Evolutionary conservation across 1,140 invertebrate genomes (phyloP).

Genomic region (Drosophila dunni): DNA sequence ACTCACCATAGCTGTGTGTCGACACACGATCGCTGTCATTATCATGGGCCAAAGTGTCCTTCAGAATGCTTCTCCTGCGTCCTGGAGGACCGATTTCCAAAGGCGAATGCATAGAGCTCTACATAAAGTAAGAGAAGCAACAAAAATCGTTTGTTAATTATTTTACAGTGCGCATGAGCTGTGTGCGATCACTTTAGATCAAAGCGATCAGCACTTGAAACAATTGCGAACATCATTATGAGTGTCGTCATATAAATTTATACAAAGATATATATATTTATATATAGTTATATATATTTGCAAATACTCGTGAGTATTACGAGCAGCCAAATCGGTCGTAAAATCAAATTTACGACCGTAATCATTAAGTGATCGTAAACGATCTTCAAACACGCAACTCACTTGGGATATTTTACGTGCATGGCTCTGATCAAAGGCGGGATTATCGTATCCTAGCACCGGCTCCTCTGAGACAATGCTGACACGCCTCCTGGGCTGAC

Average conservation of each 20-base stretch:
- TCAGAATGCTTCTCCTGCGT: slow-evolving; percentile 88
- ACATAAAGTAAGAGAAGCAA: slow-evolving; percentile 14
- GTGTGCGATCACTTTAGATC: slow-evolving; percentile 9
- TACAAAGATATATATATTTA: neutral
- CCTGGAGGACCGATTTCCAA: slow-evolving; percentile 85
- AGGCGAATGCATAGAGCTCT: slow-evolving; percentile 76
- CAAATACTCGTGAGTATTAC: neutral
- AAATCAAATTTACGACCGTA: slow-evolving; percentile 54
- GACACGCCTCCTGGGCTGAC: slow-evolving; percentile 79
- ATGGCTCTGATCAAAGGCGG: slow-evolving; percentile 74
- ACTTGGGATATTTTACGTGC: slow-evolving; percentile 83
- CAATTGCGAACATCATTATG: slow-evolving; percentile 32
- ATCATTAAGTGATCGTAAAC: slow-evolving; percentile 25
- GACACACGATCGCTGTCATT: slow-evolving; percentile 76
- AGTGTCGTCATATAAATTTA: slow-evolving; percentile 22
- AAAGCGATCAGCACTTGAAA: neutral
- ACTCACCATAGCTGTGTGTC: slow-evolving; percentile 76
- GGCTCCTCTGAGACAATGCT: slow-evolving; percentile 80
- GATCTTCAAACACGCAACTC: slow-evolving; percentile 26
- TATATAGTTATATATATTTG: neutral
- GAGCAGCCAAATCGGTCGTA: slow-evolving; percentile 13
- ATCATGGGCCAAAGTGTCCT: slow-evolving; percentile 85
- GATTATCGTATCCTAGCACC: slow-evolving; percentile 70
- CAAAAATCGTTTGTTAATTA: slow-evolving; percentile 39
- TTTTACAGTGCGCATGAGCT: slow-evolving; percentile 15